Conservation (phyloP, 2,888 invertebrate species). For the Hartigia nigra region DNA sequence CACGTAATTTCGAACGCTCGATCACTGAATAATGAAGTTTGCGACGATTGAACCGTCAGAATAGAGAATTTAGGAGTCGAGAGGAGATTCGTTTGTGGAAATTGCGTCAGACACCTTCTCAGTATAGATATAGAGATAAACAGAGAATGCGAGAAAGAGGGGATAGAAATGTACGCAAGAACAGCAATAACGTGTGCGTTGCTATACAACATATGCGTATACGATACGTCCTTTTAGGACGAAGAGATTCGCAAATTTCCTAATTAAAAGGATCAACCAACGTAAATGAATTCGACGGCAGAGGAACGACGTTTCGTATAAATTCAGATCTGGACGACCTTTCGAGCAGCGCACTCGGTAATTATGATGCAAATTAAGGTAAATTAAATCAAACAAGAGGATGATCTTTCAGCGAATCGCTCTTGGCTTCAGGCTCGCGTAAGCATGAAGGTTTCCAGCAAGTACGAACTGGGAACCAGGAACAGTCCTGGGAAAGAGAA, state of each 20-base stretch:
- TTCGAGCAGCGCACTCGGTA: neutral
- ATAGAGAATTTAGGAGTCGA: no score
- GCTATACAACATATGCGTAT: neutral
- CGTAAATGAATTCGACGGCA: neutral
- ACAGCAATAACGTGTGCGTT: no score
- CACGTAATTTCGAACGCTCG: no score
- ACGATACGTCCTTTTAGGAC: neutral
- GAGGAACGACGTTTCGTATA: neutral
- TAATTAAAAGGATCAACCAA: neutral
- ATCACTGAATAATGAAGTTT: no score
- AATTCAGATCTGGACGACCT: neutral
- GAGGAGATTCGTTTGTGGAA: no score
- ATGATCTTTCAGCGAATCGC: neutral
- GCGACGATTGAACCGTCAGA: no score
- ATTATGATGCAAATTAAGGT: conserved; percentile 18
- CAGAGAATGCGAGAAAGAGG: no score
- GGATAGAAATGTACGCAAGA: no score
- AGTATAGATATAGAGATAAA: no score
- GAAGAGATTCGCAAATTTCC: neutral
- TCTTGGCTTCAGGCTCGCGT: neutral
- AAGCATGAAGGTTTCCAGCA: neutral
- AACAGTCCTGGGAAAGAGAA: neutral
- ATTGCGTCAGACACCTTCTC: no score
- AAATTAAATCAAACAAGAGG: conserved; percentile 18
- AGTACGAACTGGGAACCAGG: neutral